phyloP scores from a whole-genome alignment of 2,113 vertebrate genomes.

The Columbina picui region DNA sequence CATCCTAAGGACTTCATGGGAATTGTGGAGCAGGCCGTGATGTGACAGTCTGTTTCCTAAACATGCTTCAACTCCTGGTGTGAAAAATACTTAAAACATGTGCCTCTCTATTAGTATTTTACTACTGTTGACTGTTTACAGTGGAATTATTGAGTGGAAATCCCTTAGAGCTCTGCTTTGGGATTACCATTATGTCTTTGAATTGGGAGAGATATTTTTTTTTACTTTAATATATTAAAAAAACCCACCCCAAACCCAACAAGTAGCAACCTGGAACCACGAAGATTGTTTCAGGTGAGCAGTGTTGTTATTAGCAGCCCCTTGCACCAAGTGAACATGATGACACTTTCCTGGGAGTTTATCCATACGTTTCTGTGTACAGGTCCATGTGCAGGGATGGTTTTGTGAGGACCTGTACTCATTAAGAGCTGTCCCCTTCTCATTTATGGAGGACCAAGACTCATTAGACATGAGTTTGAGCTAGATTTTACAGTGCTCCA shows the following conservation, averaged over 20 bases:
- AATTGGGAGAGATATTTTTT: background rate
- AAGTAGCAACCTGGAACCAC: background rate
- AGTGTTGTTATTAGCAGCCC: background rate
- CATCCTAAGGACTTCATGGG: background rate
- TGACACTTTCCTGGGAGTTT: background rate
- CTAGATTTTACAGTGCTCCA: background rate
- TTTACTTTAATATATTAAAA: background rate
- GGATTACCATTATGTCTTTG: background rate
- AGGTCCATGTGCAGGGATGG: background rate
- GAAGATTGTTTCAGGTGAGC: background rate
- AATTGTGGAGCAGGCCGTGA: background rate
- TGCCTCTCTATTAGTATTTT: background rate
- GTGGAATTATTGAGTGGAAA: background rate
- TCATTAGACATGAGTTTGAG: background rate
- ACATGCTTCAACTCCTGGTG: background rate
- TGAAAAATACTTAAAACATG: background rate
- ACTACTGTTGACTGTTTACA: background rate
- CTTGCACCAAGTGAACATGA: background rate
- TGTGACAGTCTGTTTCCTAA: background rate
- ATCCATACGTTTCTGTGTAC: background rate
- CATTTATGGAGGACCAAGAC: background rate
- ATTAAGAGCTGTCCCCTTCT: no score
- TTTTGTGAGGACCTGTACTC: background rate
- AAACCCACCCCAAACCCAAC: no score
- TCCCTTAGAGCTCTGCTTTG: background rate